These are phyloP conservation scores for Bombus waltoni DNA, from an alignment of 1,140 invertebrate genomes.

Conservation along the genomic window DNA sequence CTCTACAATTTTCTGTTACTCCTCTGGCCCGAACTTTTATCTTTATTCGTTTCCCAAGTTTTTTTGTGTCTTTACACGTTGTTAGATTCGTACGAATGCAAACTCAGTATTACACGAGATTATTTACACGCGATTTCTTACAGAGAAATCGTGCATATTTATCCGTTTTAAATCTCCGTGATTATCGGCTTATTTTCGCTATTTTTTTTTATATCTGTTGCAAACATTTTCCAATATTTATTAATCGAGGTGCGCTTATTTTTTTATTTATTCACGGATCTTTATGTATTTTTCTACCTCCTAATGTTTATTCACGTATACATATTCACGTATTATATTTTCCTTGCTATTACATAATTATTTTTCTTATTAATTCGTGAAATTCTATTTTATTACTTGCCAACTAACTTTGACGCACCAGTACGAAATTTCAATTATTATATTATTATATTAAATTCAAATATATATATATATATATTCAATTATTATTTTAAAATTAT, in stretches of 20 bases:
- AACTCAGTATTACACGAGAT: not conserved
- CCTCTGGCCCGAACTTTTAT: no score
- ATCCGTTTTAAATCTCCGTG: not conserved
- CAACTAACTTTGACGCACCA: no score
- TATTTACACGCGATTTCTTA: not conserved
- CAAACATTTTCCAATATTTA: not conserved
- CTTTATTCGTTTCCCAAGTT: not conserved
- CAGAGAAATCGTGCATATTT: not conserved
- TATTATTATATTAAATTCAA: no score
- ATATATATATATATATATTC: no score
- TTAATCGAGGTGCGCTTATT: not conserved
- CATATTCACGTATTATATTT: no score
- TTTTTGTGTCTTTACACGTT: constrained; percentile 9
- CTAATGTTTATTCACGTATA: no score
- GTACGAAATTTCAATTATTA: no score
- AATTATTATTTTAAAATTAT: no score
- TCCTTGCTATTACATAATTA: no score
- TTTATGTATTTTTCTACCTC: no score
- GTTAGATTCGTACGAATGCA: constrained; percentile 22
- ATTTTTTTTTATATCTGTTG: no score
- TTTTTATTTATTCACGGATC: not conserved
- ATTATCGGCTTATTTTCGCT: not conserved
- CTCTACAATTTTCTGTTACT: constrained; percentile 2
- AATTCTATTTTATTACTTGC: not conserved
- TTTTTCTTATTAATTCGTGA: not conserved